Evolutionary conservation across 2,888 invertebrate genomes (phyloP).

Genomic region (Lymantria dispar): DNA sequence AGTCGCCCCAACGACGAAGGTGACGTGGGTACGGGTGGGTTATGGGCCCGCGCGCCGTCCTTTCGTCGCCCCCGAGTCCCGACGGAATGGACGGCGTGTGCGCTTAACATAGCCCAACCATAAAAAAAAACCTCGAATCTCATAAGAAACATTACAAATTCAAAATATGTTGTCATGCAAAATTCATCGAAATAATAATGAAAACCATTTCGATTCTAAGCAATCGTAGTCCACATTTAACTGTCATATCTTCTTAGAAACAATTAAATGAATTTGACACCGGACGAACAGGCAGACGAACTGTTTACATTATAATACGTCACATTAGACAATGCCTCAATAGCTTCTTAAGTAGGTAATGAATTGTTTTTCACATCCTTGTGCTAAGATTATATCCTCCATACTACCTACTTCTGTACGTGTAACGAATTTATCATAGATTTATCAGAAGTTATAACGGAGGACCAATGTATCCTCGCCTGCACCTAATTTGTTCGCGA

Average conservation of each 20-base stretch:
- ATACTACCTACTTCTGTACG: slow-evolving; percentile 11
- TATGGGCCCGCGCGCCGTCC: too few relatives aligned
- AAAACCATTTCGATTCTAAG: slow-evolving; percentile 31
- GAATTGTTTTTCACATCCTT: slow-evolving; percentile 38
- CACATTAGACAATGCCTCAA: slow-evolving; percentile 52
- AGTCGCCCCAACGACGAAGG: too few relatives aligned
- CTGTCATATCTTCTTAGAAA: slow-evolving; percentile 48
- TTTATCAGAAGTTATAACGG: slow-evolving; percentile 3
- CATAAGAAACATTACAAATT: neutral
- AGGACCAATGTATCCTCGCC: neutral
- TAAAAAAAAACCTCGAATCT: neutral
- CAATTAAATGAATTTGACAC: slow-evolving; percentile 58
- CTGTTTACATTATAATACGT: slow-evolving; percentile 22
- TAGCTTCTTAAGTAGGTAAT: slow-evolving; percentile 33
- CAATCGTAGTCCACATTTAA: slow-evolving; percentile 30
- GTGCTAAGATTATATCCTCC: slow-evolving; percentile 24
- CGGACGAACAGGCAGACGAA: slow-evolving; percentile 37
- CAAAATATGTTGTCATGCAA: neutral
- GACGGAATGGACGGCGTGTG: too few relatives aligned
- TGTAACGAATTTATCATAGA: slow-evolving; percentile 13
- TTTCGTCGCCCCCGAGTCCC: too few relatives aligned
- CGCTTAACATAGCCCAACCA: too few relatives aligned
- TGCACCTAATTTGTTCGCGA: slow-evolving; percentile 5
- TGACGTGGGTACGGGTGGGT: too few relatives aligned
- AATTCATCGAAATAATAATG: slow-evolving; percentile 13